A percentile compares a stretch with the other conserved stretches of the same genome.
Conservation (phyloP, 92 coral and sea anemone species). For the Muricea muricata region DNA sequence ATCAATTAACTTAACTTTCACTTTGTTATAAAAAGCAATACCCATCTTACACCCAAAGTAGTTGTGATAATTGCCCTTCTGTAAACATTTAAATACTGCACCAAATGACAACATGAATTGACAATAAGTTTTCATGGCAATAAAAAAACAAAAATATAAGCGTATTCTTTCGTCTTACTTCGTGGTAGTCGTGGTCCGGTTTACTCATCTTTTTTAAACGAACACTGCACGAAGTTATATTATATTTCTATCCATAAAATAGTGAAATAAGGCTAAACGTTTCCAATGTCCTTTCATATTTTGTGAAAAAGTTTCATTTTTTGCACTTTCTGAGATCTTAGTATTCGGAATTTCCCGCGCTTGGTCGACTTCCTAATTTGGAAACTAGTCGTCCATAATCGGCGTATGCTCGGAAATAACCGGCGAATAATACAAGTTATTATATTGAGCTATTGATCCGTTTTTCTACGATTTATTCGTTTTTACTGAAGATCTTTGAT, state of each 20-base stretch:
- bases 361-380: neutral
- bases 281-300: neutral
- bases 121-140: neutral
- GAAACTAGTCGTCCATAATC: neutral
- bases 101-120: neutral
- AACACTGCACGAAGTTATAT: neutral
- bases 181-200: neutral
- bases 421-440: neutral
- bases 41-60: neutral
- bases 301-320: neutral
- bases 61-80: neutral
- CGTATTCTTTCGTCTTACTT: conserved; percentile 6
- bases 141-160: neutral
- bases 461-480: neutral
- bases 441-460: neutral
- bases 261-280: conserved; percentile 5
- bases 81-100: neutral
- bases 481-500: no score
- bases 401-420: neutral
- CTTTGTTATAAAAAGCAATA: neutral
- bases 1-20: no score
- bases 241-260: neutral
- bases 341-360: conserved; percentile 39
- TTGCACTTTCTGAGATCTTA: neutral
- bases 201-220: neutral